These are phyloP conservation scores for Tauraco erythrolophus DNA, from an alignment of 2,113 vertebrate species.

Conservation along the genomic window DNA sequence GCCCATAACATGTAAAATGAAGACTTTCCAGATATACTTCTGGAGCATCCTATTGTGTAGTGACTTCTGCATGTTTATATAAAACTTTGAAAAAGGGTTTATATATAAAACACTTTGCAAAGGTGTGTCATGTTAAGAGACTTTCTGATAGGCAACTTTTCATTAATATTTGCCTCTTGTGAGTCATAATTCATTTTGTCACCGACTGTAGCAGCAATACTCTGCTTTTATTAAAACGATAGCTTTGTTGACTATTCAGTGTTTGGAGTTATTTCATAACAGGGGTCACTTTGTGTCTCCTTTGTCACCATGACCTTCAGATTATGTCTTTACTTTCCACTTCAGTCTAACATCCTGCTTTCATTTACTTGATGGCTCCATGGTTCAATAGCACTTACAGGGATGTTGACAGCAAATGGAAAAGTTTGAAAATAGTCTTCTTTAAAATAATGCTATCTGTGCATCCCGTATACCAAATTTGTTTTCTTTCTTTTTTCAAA, in stretches of 20 bases:
- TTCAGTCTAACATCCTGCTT: slow-evolving; percentile 45
- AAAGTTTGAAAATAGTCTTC: slow-evolving; percentile 11
- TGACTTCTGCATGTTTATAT: not conserved
- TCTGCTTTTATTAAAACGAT: slow-evolving; percentile 29
- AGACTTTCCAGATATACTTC: not conserved
- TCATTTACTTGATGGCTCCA: slow-evolving; percentile 23
- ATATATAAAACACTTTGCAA: not conserved
- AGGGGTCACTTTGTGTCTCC: slow-evolving; percentile 4
- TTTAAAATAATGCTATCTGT: not conserved
- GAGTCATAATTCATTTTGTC: slow-evolving; percentile 15
- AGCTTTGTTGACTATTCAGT: not conserved
- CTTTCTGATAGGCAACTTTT: not conserved
- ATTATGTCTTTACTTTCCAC: slow-evolving; percentile 28
- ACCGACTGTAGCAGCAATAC: not conserved
- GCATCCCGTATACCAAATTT: not conserved
- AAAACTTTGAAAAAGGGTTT: not conserved
- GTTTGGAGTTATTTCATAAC: slow-evolving; percentile 7
- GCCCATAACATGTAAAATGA: not conserved
- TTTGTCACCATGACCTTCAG: slow-evolving; percentile 28
- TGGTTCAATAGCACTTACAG: slow-evolving; percentile 49
- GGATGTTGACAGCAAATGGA: slow-evolving; percentile 29
- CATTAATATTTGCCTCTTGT: slow-evolving; percentile 26
- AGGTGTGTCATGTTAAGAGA: not conserved
- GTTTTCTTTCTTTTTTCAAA: not conserved
- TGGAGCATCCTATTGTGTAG: not conserved